These are phyloP conservation scores for Ephestia elutella DNA, from an alignment of 1,140 invertebrate genomes.

Conservation along the genomic window DNA sequence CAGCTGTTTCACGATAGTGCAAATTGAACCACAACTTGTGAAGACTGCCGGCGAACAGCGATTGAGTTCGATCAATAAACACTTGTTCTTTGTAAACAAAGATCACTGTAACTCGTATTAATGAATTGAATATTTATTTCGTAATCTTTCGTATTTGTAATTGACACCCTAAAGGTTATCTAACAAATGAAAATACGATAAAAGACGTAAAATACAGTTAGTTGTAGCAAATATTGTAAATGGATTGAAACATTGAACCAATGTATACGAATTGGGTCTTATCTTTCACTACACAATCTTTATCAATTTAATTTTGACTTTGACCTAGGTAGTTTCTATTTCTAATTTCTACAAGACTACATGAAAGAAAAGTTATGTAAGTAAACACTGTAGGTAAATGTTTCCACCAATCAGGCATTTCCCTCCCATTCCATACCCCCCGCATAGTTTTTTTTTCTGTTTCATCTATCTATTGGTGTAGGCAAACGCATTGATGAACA, in stretches of 20 bases:
- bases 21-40: neutral
- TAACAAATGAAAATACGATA: neutral
- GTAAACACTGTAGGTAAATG: neutral
- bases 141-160: neutral
- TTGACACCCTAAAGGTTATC: constrained; percentile 7
- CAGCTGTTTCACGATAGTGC: too few relatives aligned
- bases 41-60: neutral
- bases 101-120: neutral
- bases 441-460: neutral
- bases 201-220: neutral
- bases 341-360: neutral
- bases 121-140: neutral
- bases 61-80: neutral
- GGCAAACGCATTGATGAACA: too few relatives aligned
- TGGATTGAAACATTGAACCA: too few relatives aligned
- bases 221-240: neutral
- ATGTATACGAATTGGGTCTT: neutral
- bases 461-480: neutral
- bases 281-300: neutral
- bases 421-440: neutral
- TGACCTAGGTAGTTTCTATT: neutral
- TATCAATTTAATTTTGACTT: neutral
- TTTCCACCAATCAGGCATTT: neutral
- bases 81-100: constrained; percentile 7
- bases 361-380: neutral